Percentiles rank a stretch among this genome's conserved stretches.
phyloP scores from a whole-genome alignment of 2,888 invertebrate species.

The Masnerella sp. region DNA sequence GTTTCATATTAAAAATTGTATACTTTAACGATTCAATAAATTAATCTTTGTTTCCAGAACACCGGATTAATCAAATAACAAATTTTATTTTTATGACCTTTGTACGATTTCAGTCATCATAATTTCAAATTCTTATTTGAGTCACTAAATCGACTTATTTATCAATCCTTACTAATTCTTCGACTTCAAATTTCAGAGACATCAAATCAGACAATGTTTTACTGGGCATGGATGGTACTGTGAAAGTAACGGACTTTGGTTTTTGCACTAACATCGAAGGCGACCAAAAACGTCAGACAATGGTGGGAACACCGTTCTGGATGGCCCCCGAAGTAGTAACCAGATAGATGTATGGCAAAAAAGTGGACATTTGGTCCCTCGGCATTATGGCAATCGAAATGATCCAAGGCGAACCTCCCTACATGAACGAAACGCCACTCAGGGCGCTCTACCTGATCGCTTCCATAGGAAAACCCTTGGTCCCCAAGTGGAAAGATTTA shows the following conservation, averaged over 20 bases:
- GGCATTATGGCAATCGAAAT: conserved; percentile 99
- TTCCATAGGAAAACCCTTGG: conserved; percentile 94
- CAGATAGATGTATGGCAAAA: conserved; percentile 94
- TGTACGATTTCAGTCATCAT: no score
- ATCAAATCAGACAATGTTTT: conserved; percentile 99
- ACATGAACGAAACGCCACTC: conserved; percentile 95
- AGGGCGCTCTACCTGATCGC: conserved; percentile 96
- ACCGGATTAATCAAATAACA: no score
- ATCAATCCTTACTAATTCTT: no score
- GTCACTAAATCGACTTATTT: no score
- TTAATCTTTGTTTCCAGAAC: no score
- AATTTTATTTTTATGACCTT: no score
- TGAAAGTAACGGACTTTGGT: conserved; percentile 97
- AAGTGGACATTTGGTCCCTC: conserved; percentile 95
- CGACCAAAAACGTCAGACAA: conserved; percentile 96
- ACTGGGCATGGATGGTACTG: conserved; percentile 93
- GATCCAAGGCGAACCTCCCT: conserved; percentile 98
- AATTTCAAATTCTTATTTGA: no score
- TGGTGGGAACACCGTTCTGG: conserved; percentile 99
- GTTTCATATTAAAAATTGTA: no score
- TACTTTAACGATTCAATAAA: no score
- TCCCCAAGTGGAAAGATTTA: conserved; percentile 89
- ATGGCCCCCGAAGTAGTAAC: conserved; percentile 98
- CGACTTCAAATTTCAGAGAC: conserved; percentile 82
- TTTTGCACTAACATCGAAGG: conserved; percentile 98